Conservation (phyloP, 2,797 vertebrate genomes). For the Anguilla pacifica region DNA sequence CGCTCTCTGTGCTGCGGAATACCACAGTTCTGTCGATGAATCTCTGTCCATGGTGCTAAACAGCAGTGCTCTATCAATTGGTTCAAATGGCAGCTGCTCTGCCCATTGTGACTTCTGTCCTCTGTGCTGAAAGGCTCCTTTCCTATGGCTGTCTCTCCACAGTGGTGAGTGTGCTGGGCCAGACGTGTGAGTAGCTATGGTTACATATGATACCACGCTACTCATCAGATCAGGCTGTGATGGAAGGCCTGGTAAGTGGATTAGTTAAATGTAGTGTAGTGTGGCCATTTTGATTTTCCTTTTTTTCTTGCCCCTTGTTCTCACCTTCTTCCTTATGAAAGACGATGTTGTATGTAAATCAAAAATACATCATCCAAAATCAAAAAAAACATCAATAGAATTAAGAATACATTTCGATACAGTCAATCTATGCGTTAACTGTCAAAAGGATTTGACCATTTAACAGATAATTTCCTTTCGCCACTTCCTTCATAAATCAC, state of each 20-base stretch:
- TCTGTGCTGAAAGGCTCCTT: not conserved
- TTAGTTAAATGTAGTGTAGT: not conserved
- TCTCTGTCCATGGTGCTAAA: constrained; percentile 1
- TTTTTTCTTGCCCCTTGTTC: not conserved
- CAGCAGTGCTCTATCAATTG: not conserved
- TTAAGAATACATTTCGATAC: not conserved
- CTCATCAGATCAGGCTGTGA: not conserved
- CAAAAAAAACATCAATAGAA: not conserved
- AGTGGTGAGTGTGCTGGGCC: not conserved
- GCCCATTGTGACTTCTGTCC: not conserved
- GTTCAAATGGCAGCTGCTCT: not conserved
- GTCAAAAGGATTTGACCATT: not conserved
- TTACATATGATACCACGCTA: not conserved
- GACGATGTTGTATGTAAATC: not conserved
- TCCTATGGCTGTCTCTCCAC: not conserved
- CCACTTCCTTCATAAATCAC: not conserved
- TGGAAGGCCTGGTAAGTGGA: not conserved
- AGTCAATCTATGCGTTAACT: not conserved
- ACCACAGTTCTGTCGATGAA: not conserved
- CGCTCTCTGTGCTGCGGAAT: not conserved
- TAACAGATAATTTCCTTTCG: not conserved
- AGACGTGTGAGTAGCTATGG: not conserved
- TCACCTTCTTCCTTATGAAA: not conserved
- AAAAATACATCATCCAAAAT: not conserved
- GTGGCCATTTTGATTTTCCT: not conserved